Percentiles rank a stretch among this genome's conserved stretches.
phyloP scores from a whole-genome alignment of 2,797 vertebrate species.

The Borostomias antarcticus region DNA sequence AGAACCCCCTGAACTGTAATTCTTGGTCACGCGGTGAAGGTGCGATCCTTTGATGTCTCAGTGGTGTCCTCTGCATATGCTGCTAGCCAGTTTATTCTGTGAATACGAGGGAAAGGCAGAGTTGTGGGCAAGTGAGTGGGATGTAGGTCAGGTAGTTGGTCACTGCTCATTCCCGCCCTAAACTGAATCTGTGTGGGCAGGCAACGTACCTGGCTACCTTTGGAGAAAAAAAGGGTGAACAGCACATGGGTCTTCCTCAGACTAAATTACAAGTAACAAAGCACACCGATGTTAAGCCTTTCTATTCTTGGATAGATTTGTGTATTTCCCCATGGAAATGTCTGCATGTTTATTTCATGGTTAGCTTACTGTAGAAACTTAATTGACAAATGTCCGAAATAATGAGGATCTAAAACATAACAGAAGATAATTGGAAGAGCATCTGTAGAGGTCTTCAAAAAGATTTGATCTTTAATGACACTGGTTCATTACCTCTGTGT shows the following conservation, averaged over 20 bases:
- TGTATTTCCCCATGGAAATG: no score
- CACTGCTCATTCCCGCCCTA: conserved; percentile 24
- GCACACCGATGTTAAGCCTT: no score
- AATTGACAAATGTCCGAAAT: no score
- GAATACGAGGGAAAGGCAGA: background rate
- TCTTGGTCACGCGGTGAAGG: conserved; percentile 21
- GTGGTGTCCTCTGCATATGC: conserved; percentile 25
- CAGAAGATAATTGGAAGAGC: no score
- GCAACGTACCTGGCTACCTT: conserved; percentile 26
- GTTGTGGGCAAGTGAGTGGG: background rate
- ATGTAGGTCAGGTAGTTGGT: conserved; percentile 45
- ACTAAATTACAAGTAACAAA: no score
- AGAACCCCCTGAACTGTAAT: conserved; percentile 34
- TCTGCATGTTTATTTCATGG: no score
- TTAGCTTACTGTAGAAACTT: no score
- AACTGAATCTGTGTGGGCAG: conserved; percentile 6
- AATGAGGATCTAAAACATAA: no score
- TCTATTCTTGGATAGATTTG: no score
- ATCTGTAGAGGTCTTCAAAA: no score
- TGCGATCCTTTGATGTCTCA: conserved; percentile 25
- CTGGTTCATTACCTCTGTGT: no score
- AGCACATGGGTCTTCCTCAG: conserved; percentile 11
- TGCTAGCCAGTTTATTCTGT: background rate
- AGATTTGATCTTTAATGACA: no score
- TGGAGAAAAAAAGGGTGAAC: background rate